Conservation (phyloP, 1,140 invertebrate species). For the Drosophila pseudoobscura region DNA sequence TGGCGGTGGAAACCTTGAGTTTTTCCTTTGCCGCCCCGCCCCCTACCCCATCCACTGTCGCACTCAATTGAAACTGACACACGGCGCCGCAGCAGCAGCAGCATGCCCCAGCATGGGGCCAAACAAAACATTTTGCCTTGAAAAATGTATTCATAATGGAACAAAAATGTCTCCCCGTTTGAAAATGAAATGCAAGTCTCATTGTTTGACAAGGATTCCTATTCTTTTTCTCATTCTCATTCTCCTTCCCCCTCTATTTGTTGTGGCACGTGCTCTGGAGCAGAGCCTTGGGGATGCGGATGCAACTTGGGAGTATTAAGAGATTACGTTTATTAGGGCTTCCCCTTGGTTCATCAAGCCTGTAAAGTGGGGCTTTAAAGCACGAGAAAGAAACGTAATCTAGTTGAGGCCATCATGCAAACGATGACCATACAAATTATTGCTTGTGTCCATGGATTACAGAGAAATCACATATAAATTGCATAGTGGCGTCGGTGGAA, state of each 20-base stretch:
- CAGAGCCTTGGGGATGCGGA: conserved; percentile 1
- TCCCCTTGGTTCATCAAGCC: conserved; percentile 1
- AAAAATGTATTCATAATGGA: conserved; percentile 60
- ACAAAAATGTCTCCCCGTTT: conserved; percentile 24
- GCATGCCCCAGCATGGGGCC: background rate
- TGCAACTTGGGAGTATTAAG: background rate
- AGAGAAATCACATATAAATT: no score
- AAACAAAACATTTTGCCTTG: conserved; percentile 46
- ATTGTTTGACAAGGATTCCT: conserved; percentile 34
- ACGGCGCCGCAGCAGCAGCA: conserved; percentile 24
- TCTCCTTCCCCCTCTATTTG: background rate
- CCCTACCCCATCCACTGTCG: conserved; percentile 6
- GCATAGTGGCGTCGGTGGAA: no score
- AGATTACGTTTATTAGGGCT: conserved; percentile 6
- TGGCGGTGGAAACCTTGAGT: conserved; percentile 41
- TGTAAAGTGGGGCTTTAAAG: background rate
- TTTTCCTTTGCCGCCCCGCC: conserved; percentile 16
- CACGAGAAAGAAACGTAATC: background rate
- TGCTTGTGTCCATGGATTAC: no score
- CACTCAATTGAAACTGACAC: conserved; percentile 61
- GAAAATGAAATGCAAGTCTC: conserved; percentile 49
- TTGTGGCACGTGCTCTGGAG: conserved; percentile 12
- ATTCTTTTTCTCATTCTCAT: no score
- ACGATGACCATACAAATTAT: no score
- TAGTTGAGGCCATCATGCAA: no score